Percentiles rank a stretch among this genome's conserved stretches.
These are phyloP conservation scores for Eulemur mongoz DNA, from an alignment of 2,797 vertebrate genomes.

Conservation along the genomic window DNA sequence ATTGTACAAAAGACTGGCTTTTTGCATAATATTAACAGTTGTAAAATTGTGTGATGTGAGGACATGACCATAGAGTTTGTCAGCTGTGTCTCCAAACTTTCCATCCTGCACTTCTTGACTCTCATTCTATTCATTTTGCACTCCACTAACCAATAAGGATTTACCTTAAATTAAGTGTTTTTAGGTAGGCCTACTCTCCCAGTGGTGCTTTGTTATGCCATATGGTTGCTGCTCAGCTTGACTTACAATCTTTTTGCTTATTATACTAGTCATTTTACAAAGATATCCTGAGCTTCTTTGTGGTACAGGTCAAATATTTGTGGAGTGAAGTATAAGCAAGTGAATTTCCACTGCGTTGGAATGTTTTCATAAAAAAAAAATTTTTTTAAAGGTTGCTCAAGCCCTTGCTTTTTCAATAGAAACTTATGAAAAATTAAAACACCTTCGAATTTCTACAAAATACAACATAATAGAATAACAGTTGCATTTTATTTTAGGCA, in stretches of 20 bases:
- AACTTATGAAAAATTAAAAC: constrained; percentile 26
- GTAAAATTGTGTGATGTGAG: constrained; percentile 28
- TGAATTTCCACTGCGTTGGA: not conserved
- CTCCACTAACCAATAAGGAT: constrained; percentile 20
- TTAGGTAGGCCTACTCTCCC: constrained; percentile 32
- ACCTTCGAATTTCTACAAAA: not conserved
- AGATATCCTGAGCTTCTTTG: constrained; percentile 28
- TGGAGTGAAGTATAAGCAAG: constrained; percentile 37
- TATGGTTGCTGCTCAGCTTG: constrained; percentile 43
- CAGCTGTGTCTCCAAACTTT: constrained; percentile 15
- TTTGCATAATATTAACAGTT: not conserved
- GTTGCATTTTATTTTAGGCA: constrained; percentile 39
- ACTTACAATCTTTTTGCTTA: constrained; percentile 39
- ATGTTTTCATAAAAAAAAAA: not conserved
- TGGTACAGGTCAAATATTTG: constrained; percentile 41
- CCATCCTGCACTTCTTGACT: not conserved
- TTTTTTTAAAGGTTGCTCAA: not conserved
- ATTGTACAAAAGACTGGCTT: not conserved
- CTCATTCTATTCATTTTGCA: constrained; percentile 37
- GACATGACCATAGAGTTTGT: not conserved
- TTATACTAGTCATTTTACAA: constrained; percentile 3
- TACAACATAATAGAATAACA: not conserved
- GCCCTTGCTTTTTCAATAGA: constrained; percentile 13
- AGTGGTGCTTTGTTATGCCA: constrained; percentile 20
- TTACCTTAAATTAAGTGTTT: constrained; percentile 61